Base-by-base conservation (phyloP, 2,888 invertebrate species). In the Yponomeuta malinellus region DNA sequence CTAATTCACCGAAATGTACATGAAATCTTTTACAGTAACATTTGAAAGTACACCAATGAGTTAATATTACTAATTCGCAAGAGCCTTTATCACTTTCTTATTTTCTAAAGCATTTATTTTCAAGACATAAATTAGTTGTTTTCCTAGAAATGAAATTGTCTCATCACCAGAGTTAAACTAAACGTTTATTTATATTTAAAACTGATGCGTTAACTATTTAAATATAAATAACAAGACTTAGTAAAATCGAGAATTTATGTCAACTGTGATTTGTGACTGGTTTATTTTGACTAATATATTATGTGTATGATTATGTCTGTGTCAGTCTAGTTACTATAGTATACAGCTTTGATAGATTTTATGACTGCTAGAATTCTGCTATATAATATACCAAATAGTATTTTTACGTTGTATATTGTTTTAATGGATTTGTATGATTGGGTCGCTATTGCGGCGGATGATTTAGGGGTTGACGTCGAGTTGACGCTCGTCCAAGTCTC, bases 301-400 rank as follows among this genome's bases (percentile, higher is more conserved):
- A 59, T 72, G 88, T 89, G 86, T 89, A 89, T 80, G 83, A 83
- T 83, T 83, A 83, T 69, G 68, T 71, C 80, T 84, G 85, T 86
- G 88, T 87, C 86, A 81, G 83, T 89, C 87, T 89, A 86, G 86
- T 68, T 48, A 48, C 85, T 87, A 81, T 83, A 76, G 78, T 81
- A 80, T 78, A 86, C 82, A 79, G 89, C 88, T 90, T 90, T 85
- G 87, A 88, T 90, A 89, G 88, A 82, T 85, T 88, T 86, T 88
- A 88, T 85, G 90, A 88, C 85, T 85, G 89, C 89, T 91, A 89
- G 89, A 87, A 59, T 84, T 88, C 88, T 87, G 89, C 90, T 90
- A 88, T 89, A 90, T 90, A 84, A 84, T 88, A 87, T 90, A 91
- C 92, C 92, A 92, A 92, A 92, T 91, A 91, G 91, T 92, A 91